Base-by-base conservation (phyloP, 2,797 vertebrate genomes). In the Sebastolobus altivelis region DNA sequence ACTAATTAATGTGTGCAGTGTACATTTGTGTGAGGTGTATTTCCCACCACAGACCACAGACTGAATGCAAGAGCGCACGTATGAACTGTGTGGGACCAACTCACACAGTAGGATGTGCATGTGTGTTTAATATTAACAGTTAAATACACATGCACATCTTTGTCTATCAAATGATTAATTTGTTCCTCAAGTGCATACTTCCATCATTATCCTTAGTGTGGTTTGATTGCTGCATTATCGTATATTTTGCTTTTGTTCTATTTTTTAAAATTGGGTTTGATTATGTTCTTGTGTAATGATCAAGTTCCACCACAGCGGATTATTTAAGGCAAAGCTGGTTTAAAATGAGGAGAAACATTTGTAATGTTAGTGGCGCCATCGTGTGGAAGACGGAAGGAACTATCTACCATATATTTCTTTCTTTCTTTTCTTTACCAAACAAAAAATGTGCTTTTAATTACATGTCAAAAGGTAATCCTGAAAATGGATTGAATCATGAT, bases 351-450 rank as follows among this genome's bases (percentile, higher is more conserved):
- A 14, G 38, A n/a, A 25, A n/a, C 67, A 79, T 84, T 80, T 79
- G 4, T 6, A 6, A 65, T 75, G 77, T 27, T 18, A 65, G 78
- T 86, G 79, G 86, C 81, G 82, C 92, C 91, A 92, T 77, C 93
- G 0, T 75, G 72, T 89, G 93, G 83, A 43, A 77, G 9, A 27
- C 11, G 9, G 14, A 33, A 12, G 12, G 1, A 27, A 43, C 8
- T 2, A 4, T 0, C n/a, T 18, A 22, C 29, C 65, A 29, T 11
- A 3, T 22, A 20, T 2, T 2, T 10, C 27, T 46, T 4, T 6
- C 8, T 6, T 2, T 14, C 20, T 8, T 6, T 33, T 1, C 3
- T 6, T n/a, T 7, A 20, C 4, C 4, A 29, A 76, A 62, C 29
- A 13, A 35, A 78, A 59, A 31, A 1, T 12, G 7, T 1, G 8